These are phyloP conservation scores for Lemur catta DNA, from an alignment of 2,797 vertebrate species.

Conservation along the genomic window DNA sequence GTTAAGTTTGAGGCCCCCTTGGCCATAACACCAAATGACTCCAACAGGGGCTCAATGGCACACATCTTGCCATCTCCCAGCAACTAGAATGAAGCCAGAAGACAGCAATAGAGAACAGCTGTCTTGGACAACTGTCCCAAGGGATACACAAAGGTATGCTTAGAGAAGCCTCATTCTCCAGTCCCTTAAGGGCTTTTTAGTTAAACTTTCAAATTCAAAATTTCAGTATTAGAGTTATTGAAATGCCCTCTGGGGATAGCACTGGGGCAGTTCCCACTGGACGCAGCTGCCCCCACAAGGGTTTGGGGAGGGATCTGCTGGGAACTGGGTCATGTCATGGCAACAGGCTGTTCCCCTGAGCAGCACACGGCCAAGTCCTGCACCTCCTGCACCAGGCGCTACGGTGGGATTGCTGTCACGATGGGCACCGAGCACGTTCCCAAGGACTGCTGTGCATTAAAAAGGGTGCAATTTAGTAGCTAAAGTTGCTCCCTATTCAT, in stretches of 20 bases:
- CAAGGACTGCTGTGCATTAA: neutral
- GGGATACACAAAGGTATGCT: neutral
- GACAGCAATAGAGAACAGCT: neutral
- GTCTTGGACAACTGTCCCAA: neutral
- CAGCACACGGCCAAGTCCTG: neutral
- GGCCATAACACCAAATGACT: neutral
- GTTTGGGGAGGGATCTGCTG: accelerated
- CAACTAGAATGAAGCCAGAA: neutral
- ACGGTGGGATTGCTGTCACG: neutral
- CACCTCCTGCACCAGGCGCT: neutral
- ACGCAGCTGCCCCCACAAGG: neutral
- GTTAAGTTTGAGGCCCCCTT: neutral
- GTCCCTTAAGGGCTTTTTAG: neutral
- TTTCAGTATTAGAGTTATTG: neutral
- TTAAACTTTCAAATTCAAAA: conserved; percentile 6
- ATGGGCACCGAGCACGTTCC: neutral
- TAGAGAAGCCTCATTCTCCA: neutral
- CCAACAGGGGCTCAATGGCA: neutral
- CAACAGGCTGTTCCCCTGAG: neutral
- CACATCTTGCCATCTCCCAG: neutral
- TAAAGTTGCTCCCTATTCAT: neutral
- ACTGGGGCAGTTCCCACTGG: neutral
- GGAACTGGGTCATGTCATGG: neutral
- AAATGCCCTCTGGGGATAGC: neutral
- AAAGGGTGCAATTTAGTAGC: neutral